Conservation (phyloP, 2,113 vertebrate species). For the Arizona elegans region DNA sequence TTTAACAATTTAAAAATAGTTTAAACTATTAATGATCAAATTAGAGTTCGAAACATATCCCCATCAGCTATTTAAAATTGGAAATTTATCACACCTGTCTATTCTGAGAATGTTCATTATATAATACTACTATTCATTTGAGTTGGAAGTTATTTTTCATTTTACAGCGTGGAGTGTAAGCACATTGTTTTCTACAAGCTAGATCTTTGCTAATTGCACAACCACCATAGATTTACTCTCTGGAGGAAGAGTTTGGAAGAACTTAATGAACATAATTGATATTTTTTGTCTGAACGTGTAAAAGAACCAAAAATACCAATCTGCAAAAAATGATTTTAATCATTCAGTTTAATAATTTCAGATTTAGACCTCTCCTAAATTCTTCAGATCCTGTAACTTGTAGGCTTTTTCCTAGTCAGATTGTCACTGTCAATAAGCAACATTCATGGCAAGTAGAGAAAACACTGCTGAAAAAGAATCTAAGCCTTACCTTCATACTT, state of each 20-base stretch:
- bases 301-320: neutral
- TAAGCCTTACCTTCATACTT: slow-evolving; percentile 69
- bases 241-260: neutral
- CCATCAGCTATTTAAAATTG: neutral
- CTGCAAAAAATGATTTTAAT: neutral
- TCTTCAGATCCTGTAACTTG: neutral
- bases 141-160: neutral
- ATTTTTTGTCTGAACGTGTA: neutral
- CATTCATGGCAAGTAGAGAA: neutral
- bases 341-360: neutral
- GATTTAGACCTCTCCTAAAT: neutral
- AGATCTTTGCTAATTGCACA: neutral
- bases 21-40: neutral
- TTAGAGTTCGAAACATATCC: neutral
- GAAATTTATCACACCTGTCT: neutral
- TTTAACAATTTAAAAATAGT: neutral
- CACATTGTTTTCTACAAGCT: neutral
- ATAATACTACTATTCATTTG: neutral
- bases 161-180: neutral
- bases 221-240: neutral
- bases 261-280: neutral
- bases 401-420: neutral
- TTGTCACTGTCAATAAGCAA: neutral
- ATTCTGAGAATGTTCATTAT: neutral
- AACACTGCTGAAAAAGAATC: neutral